phyloP scores from a whole-genome alignment of 1,140 invertebrate species.

The Lithobius niger region DNA sequence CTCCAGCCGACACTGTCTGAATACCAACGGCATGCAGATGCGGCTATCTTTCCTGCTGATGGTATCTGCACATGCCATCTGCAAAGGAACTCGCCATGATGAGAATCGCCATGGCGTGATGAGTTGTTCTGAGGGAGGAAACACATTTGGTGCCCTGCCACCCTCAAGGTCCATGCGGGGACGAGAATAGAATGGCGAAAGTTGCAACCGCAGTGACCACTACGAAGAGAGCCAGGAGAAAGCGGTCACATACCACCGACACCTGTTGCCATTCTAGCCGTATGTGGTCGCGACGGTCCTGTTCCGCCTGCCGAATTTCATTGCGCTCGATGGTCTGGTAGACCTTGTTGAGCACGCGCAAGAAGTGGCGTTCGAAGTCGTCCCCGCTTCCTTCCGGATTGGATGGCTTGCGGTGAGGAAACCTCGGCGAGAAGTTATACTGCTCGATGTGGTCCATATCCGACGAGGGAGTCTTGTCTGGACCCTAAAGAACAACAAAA shows the following conservation, averaged over 20 bases:
- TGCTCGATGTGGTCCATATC: conserved; percentile 12
- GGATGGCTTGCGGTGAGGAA: conserved; percentile 7
- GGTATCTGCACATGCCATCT: too few species aligned
- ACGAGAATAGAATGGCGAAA: conserved; percentile 45
- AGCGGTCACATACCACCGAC: conserved; percentile 51
- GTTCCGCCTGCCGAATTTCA: conserved; percentile 48
- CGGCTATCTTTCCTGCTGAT: too few species aligned
- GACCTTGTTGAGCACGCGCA: conserved; percentile 48
- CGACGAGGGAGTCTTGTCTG: not conserved
- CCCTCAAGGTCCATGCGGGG: conserved; percentile 34
- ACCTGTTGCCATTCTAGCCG: conserved; percentile 64
- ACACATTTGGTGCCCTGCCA: too few species aligned
- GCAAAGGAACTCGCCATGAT: too few species aligned
- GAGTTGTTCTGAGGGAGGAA: too few species aligned
- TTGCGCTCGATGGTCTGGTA: conserved; percentile 55
- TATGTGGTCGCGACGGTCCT: conserved; percentile 48
- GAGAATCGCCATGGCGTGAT: too few species aligned
- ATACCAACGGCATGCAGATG: too few species aligned
- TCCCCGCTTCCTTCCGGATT: conserved; percentile 23
- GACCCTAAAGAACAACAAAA: too few species aligned
- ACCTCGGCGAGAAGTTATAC: conserved; percentile 8
- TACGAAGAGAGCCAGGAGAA: conserved; percentile 51
- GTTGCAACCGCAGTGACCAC: conserved; percentile 47
- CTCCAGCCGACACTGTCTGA: too few species aligned
- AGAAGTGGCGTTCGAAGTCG: conserved; percentile 44